Evolutionary conservation across 2,113 vertebrate genomes (phyloP).

Genomic region (Abramis brama): DNA sequence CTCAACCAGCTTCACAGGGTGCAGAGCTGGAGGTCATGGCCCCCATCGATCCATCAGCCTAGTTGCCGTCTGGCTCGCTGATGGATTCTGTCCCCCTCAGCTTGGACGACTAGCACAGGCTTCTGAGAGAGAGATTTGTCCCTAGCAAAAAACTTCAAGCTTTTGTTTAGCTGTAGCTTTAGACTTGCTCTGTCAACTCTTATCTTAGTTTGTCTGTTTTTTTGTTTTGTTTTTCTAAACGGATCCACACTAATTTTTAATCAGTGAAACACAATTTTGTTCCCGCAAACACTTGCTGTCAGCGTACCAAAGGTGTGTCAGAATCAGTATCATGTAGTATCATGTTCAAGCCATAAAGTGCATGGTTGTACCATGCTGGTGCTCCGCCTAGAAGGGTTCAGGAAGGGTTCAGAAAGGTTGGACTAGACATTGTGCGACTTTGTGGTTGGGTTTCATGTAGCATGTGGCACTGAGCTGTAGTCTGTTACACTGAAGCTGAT

Average conservation of each 20-base stretch:
- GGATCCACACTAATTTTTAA: neutral
- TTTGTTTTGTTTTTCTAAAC: neutral
- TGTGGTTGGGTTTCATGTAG: constrained; percentile 46
- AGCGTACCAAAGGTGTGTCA: neutral
- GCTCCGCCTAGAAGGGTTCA: constrained; percentile 38
- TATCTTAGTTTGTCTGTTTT: neutral
- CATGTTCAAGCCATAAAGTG: constrained; percentile 1
- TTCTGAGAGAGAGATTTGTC: constrained; percentile 41
- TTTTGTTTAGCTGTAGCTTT: constrained; percentile 12
- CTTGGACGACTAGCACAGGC: constrained; percentile 8
- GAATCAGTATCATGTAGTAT: neutral
- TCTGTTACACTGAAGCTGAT: constrained; percentile 25
- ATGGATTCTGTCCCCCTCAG: constrained; percentile 54
- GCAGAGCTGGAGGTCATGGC: constrained; percentile 55
- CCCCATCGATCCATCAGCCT: constrained; percentile 58
- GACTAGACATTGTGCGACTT: constrained; percentile 30
- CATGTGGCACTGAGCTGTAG: constrained; percentile 38
- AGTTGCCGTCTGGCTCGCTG: constrained; percentile 55
- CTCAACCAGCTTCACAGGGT: constrained; percentile 40
- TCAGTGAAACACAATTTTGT: neutral
- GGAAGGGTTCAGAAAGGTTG: constrained; percentile 53
- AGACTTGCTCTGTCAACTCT: constrained; percentile 9
- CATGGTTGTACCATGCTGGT: constrained; percentile 2
- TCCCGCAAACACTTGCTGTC: neutral
- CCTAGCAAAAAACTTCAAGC: neutral